Percentiles rank a stretch among this genome's conserved stretches.
These are phyloP conservation scores for Dendronephthya gigantea DNA, from an alignment of 64 coral and sea anemone species.

Conservation along the genomic window DNA sequence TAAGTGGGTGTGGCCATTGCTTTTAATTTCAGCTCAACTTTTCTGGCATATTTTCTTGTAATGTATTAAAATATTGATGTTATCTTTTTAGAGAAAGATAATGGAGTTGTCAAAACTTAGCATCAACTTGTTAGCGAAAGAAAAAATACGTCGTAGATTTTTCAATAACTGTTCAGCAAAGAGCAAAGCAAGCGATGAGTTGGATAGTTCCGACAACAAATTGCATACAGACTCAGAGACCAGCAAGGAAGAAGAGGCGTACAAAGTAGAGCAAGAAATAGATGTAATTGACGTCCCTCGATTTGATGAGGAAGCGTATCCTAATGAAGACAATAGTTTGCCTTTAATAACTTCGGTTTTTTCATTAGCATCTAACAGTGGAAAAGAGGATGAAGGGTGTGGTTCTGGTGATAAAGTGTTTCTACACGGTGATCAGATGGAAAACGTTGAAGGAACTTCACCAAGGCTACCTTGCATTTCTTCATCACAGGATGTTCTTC, in stretches of 20 bases:
- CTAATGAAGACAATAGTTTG: not conserved
- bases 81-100: not conserved
- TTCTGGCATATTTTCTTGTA: too few relatives aligned
- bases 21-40: too few relatives aligned
- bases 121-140: not conserved
- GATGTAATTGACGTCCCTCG: not conserved
- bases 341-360: not conserved
- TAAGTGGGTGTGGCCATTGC: too few relatives aligned
- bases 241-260: not conserved
- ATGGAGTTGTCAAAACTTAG: not conserved
- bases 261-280: not conserved
- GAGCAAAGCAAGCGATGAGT: not conserved
- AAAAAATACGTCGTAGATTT: not conserved
- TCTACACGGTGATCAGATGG: not conserved
- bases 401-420: not conserved
- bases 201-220: not conserved
- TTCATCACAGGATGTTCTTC: not conserved
- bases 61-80: too few relatives aligned
- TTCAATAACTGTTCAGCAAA: not conserved
- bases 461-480: not conserved
- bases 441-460: not conserved
- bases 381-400: not conserved
- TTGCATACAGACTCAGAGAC: not conserved
- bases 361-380: not conserved
- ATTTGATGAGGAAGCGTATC: not conserved